phyloP scores from a whole-genome alignment of 1,140 invertebrate genomes.

The Drosophila biarmipes region DNA sequence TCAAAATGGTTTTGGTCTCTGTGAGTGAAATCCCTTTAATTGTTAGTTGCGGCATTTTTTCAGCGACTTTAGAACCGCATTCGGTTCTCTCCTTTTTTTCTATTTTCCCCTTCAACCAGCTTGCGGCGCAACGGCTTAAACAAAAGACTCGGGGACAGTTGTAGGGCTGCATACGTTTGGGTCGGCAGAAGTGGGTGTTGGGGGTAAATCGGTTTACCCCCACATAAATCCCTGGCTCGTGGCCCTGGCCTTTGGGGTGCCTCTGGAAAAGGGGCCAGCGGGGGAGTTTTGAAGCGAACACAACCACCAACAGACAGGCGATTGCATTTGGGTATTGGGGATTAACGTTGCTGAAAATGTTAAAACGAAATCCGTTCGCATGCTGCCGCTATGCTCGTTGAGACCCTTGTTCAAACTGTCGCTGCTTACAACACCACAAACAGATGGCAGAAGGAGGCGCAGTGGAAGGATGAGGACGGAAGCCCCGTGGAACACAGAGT shows the following conservation, averaged over 20 bases:
- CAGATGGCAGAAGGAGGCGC: conserved; percentile 2
- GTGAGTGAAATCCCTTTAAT: conserved; percentile 1
- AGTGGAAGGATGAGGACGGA: not conserved
- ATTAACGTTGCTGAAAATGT: conserved; percentile 80
- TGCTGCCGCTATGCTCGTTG: conserved; percentile 54
- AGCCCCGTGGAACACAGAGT: conserved; percentile 14
- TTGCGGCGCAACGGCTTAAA: conserved; percentile 33
- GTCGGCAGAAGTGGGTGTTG: not conserved
- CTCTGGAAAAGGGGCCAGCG: not conserved
- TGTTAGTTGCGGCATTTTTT: conserved; percentile 15
- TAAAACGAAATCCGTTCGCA: conserved; percentile 78
- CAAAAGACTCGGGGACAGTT: conserved; percentile 49
- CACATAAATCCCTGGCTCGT: conserved; percentile 53
- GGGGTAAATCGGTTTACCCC: conserved; percentile 48
- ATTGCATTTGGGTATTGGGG: conserved; percentile 83
- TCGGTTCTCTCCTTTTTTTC: not conserved
- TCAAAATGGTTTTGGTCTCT: not conserved
- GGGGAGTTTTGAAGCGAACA: conserved; percentile 12
- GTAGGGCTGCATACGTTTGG: conserved; percentile 40
- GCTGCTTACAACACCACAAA: conserved; percentile 61
- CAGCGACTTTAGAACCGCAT: conserved; percentile 8
- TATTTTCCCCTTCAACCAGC: conserved; percentile 9
- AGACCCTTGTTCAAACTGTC: conserved; percentile 74
- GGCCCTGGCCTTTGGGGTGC: conserved; percentile 53
- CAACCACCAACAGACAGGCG: conserved; percentile 61